Conservation (phyloP, 2,113 vertebrate species). For the Ophthalmolycus amberensis region DNA sequence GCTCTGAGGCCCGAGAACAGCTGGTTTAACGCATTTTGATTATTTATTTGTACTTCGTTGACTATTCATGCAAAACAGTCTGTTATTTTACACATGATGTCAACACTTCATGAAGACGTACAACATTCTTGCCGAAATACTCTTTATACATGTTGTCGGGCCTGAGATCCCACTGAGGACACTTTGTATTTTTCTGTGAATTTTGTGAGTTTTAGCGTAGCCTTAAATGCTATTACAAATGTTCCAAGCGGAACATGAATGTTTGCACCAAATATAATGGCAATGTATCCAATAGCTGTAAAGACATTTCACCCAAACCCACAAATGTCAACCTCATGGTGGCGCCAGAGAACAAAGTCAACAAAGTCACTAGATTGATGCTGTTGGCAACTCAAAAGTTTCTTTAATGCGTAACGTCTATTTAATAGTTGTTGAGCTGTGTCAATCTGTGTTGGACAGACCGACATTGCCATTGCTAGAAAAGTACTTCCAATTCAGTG, state of each 20-base stretch:
- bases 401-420: neutral
- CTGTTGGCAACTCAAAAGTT: neutral
- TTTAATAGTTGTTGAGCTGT: neutral
- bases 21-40: neutral
- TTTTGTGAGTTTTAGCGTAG: neutral
- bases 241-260: neutral
- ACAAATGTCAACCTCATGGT: neutral
- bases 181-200: neutral
- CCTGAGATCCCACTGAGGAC: neutral
- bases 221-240: no score
- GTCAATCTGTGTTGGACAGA: neutral
- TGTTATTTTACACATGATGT: neutral
- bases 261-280: neutral
- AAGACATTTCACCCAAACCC: neutral
- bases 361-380: neutral
- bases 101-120: neutral
- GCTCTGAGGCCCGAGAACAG: no score
- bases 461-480: neutral
- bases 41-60: conserved; percentile 5
- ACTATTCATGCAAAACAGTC: conserved; percentile 1
- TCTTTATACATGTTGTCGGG: neutral
- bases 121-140: neutral
- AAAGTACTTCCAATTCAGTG: neutral
- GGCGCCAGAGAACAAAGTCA: neutral
- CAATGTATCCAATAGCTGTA: neutral